Base-by-base conservation (phyloP, 1,140 invertebrate species). In the Anagrus nilaparvatae region DNA sequence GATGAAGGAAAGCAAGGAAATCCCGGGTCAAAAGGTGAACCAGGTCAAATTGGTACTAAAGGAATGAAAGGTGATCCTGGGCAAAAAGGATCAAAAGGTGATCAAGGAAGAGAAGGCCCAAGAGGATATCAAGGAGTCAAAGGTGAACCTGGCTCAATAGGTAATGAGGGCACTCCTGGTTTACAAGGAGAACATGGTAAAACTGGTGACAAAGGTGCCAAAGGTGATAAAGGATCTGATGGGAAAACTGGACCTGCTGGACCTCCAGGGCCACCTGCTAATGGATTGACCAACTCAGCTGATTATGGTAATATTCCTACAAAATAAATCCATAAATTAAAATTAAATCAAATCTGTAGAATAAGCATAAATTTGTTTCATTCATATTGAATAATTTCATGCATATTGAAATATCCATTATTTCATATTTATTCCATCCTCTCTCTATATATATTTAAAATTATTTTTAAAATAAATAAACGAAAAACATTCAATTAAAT, bases 1-100 rank as follows among this genome's bases (percentile, higher is more conserved):
- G 81, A 84, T 30, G 67, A 73, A 0, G 81, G 81, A 2, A 67
- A 65, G 32, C 63, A 72, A 10, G 82, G 82, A 14, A 71, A 67
- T 8, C 60, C 69, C 2, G 83, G 82, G 2, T 63, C 71, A 1
- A 75, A 76, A 48, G 82, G 87, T n/a, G 79, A 83, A 51, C 55
- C 76, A 42, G 85, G 84, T 3, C 70, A 77, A 28, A 59, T 71
- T 7, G 81, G 82, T 13, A 61, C 68, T n/a, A 84, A 83, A 55
- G 83, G 83, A 14, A 62, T 72, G 16, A 76, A 79, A 61, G 84
- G 84, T 10, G 81, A 84, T 47, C 52, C 67, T 4, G 85, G 84
- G 9, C 57, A 61, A 27, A 80, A 77, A 53, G 85, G 85, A 17
- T 58, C 63, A 3, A 81, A 84, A 65, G 84, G 85, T 43, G 83